phyloP scores from a whole-genome alignment of 92 coral and sea anemone species.

The Blastomussa wellsi region DNA sequence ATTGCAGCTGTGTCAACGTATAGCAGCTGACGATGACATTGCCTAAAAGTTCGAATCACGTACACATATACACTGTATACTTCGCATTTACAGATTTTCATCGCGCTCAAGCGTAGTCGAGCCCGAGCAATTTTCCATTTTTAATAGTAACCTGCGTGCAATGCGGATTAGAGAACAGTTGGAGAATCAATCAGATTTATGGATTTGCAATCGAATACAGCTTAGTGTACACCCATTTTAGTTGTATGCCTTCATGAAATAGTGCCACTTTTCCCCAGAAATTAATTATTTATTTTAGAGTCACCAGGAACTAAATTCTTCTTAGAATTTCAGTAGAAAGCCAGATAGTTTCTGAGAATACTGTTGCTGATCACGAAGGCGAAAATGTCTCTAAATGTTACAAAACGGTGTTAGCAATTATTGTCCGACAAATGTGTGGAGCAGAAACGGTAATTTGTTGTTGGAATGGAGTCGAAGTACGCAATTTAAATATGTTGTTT shows the following conservation, averaged over 20 bases:
- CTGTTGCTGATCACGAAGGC: neutral
- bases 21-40: conserved; percentile 2
- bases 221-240: no score
- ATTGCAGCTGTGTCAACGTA: neutral
- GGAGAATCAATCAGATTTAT: no score
- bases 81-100: neutral
- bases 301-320: neutral
- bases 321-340: neutral
- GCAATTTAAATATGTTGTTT: no score
- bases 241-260: neutral
- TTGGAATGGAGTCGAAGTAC: neutral
- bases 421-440: neutral
- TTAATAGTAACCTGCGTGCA: no score
- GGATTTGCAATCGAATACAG: no score
- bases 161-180: no score
- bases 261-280: neutral
- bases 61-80: neutral
- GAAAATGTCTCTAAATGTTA: neutral
- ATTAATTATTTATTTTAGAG: neutral
- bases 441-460: neutral
- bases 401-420: neutral
- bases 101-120: no score
- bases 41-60: neutral
- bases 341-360: neutral
- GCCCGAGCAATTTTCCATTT: no score